Base-by-base conservation (phyloP, 2,888 invertebrate genomes). In the Anodontia alba region DNA sequence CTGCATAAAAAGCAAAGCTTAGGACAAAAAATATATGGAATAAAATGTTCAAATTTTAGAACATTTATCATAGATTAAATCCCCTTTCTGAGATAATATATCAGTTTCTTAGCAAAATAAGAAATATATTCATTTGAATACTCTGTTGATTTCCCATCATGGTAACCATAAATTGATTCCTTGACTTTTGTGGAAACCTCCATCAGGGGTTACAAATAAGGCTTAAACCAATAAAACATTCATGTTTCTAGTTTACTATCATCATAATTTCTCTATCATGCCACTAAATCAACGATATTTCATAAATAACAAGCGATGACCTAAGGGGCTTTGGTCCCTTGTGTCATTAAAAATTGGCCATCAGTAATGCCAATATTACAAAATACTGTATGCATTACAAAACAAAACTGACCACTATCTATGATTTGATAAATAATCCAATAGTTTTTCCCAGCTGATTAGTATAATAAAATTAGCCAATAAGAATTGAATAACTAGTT, bases 361-460 rank as follows among this genome's bases (percentile, higher is more conserved):
- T 62, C 62, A 20, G 12, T 29, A 33, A 62, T 62, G 17, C 62
- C 62, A 62, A 62, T 62, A 62, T 62, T 62, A 62, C 33, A 62
- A 62, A 62, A 62, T 62, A 62, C 33, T 62, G 62, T 62, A 23
- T 33, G 33, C 12, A 62, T 62, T 62, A 62, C 62, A 62, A 62
- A 62, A 62, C 62, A 62, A 62, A 62, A 62, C 62, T 62, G 62
- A 31, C 10, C 33, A 5, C 20, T 62, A 33, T 62, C 62, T 62
- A 62, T 62, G 62, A 62, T 62, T 62, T 31, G 33, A 62, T 62
- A 62, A 62, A 62, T 62, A 62, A 62, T 62, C 62, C 62, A 62
- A 62, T 62, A 62, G 62, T 29, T 62, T 62, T 62, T 62, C 62
- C 62, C 62, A 62, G 62, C 33, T 62, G 62, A 62, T 62, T 33